phyloP scores from a whole-genome alignment of 2,888 invertebrate species.

The Nephrotoma flavescens region DNA sequence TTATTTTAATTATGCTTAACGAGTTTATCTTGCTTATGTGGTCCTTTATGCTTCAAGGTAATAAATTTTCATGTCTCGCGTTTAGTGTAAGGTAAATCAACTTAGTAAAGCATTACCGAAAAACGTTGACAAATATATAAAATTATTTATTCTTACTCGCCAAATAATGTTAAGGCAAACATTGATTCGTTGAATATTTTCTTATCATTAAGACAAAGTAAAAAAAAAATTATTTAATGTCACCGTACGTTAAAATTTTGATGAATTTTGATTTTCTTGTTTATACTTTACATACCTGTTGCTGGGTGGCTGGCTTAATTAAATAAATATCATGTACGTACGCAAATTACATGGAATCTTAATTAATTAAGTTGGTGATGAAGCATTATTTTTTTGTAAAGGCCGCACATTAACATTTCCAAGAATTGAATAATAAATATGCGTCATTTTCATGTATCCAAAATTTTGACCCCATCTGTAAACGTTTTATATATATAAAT shows the following conservation, averaged over 20 bases:
- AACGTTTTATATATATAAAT: background rate
- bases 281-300: background rate
- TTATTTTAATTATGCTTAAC: too few species aligned
- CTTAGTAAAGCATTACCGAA: background rate
- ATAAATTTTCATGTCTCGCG: background rate
- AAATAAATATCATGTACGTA: background rate
- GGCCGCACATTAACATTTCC: background rate
- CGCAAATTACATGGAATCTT: background rate
- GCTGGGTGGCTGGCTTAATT: background rate
- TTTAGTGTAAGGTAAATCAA: background rate
- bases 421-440: background rate
- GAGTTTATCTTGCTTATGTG: background rate
- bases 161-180: background rate
- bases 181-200: background rate
- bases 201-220: background rate
- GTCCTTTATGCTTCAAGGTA: background rate
- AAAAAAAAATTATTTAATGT: background rate
- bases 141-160: background rate
- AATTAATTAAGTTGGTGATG: background rate
- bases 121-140: background rate
- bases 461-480: background rate
- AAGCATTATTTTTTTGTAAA: background rate
- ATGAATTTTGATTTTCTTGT: background rate
- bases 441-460: background rate
- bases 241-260: background rate